These are phyloP conservation scores for Chrysotoxum bicinctum DNA, from an alignment of 2,888 invertebrate species.

Conservation along the genomic window DNA sequence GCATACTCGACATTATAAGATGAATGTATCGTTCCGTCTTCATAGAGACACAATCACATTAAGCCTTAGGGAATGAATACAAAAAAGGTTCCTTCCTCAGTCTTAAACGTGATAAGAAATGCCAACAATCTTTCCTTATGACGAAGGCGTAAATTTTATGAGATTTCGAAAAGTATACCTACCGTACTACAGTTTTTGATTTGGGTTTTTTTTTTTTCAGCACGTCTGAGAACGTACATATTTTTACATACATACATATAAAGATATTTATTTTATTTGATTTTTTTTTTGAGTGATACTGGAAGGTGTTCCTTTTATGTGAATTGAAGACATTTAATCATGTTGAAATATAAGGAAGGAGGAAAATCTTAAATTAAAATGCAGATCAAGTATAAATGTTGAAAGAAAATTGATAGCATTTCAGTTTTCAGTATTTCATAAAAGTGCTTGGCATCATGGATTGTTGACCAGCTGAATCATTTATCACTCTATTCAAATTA, in stretches of 20 bases:
- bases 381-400: background rate
- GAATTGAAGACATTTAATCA: slow-evolving; percentile 20
- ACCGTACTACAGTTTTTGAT: slow-evolving; percentile 11
- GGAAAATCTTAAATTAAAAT: slow-evolving; percentile 6
- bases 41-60: slow-evolving; percentile 6
- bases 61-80: slow-evolving; percentile 37
- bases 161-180: background rate
- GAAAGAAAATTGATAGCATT: background rate
- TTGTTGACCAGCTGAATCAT: background rate
- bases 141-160: slow-evolving; percentile 13
- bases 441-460: background rate
- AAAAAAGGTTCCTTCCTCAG: background rate
- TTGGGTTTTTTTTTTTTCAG: background rate
- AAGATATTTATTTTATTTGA: background rate
- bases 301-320: background rate
- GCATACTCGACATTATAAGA: background rate
- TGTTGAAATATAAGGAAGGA: background rate
- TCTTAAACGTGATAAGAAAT: slow-evolving; percentile 8
- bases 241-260: background rate
- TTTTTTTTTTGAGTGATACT: background rate
- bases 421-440: background rate
- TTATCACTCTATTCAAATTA: background rate
- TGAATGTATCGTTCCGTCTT: background rate
- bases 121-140: slow-evolving; percentile 6
- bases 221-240: background rate